These are phyloP conservation scores for Chaetura pelagica DNA, from an alignment of 2,113 vertebrate species.

Conservation along the genomic window DNA sequence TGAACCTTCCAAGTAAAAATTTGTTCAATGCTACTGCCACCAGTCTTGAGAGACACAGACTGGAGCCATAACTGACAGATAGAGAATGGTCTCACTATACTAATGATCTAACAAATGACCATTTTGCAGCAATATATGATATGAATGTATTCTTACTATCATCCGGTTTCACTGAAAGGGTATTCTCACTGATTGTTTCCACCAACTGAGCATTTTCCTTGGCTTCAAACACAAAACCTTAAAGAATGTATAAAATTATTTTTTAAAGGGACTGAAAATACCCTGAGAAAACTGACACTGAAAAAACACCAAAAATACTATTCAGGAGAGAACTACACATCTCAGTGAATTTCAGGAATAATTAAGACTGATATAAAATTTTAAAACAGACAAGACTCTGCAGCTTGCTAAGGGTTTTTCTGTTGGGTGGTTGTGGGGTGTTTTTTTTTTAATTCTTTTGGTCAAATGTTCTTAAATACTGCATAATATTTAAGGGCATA, in stretches of 20 bases:
- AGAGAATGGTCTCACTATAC: background rate
- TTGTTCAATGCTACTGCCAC: background rate
- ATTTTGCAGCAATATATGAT: background rate
- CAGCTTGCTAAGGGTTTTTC: background rate
- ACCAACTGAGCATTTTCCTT: background rate
- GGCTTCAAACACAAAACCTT: background rate
- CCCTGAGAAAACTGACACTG: background rate
- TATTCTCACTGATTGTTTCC: background rate
- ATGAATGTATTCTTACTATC: background rate
- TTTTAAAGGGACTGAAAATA: background rate
- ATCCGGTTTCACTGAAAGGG: background rate
- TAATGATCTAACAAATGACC: background rate
- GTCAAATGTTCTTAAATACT: background rate
- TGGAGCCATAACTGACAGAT: background rate
- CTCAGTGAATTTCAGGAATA: background rate
- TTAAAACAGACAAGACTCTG: background rate
- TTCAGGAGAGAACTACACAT: background rate
- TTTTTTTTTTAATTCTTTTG: background rate
- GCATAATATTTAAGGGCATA: background rate
- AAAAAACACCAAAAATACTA: background rate
- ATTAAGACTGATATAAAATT: background rate
- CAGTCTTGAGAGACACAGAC: background rate
- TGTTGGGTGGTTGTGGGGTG: too few relatives aligned
- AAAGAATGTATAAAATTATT: background rate
- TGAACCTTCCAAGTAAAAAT: background rate